A percentile compares a stretch with the other conserved stretches of the same genome.
Conservation (phyloP, 2,888 invertebrate genomes). For the Dromius quadrimaculatus region DNA sequence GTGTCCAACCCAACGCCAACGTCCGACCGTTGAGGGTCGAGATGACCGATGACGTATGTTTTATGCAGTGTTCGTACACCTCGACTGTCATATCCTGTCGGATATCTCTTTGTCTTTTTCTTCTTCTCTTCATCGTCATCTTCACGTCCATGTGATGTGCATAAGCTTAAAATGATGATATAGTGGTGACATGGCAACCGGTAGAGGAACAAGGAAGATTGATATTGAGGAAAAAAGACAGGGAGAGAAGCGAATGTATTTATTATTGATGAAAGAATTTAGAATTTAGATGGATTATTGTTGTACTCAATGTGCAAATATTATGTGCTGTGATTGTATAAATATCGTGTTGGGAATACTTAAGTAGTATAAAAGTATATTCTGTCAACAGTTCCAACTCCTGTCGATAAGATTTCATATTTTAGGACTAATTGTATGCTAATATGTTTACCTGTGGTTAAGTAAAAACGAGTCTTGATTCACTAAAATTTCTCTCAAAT, state of each 20-base stretch:
- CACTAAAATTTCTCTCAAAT: no score
- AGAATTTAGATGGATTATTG: not conserved
- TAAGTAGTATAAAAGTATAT: no score
- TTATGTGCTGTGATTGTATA: no score
- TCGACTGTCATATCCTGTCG: conserved; percentile 48
- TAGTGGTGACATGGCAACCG: conserved; percentile 1
- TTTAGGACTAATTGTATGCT: no score
- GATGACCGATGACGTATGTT: conserved; percentile 13
- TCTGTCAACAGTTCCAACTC: no score
- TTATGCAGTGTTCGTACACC: conserved; percentile 35
- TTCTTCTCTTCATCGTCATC: conserved; percentile 9
- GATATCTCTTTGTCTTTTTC: conserved; percentile 46
- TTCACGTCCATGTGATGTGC: conserved; percentile 1
- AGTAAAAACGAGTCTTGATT: no score
- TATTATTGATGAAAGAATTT: not conserved
- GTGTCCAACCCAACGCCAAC: conserved; percentile 1
- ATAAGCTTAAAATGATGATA: conserved; percentile 4
- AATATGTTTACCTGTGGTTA: no score
- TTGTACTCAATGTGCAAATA: no score
- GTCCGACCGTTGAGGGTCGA: conserved; percentile 25
- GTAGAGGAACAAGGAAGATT: conserved; percentile 4
- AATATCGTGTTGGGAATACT: no score
- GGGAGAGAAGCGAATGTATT: not conserved
- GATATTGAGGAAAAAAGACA: not conserved
- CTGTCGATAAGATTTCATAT: no score